phyloP scores from a whole-genome alignment of 2,797 vertebrate species.

The Loris lydekkerianus region DNA sequence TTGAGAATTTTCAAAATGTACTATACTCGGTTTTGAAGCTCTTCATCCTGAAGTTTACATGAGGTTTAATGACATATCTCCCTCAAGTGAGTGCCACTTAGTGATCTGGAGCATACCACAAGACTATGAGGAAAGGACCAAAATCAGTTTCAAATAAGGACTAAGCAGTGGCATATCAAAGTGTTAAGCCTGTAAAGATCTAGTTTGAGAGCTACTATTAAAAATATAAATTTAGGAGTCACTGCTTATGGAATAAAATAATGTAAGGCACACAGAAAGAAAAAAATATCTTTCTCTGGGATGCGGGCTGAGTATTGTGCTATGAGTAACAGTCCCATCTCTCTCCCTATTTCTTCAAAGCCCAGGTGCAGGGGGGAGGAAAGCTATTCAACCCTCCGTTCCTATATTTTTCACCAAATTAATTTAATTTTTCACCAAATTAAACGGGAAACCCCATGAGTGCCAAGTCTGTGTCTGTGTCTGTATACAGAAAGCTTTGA shows the following conservation, averaged over 20 bases:
- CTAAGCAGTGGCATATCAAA: background rate
- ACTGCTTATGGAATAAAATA: background rate
- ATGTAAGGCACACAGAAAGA: background rate
- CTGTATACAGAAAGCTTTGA: background rate
- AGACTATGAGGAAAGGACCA: too few relatives aligned
- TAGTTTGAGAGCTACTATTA: background rate
- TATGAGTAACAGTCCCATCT: background rate
- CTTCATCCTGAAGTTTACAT: background rate
- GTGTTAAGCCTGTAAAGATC: background rate
- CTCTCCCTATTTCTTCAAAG: background rate
- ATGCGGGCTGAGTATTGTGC: background rate
- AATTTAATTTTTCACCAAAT: background rate
- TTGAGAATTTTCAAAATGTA: constrained; percentile 37
- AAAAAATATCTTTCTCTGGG: background rate
- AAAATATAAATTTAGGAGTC: background rate
- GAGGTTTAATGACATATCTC: background rate
- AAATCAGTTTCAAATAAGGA: background rate
- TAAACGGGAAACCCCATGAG: background rate
- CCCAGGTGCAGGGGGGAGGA: background rate
- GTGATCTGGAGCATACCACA: background rate
- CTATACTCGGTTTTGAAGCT: background rate
- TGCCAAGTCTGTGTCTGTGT: background rate
- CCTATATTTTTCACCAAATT: background rate
- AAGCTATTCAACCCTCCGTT: background rate
- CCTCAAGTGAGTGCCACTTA: background rate